These are phyloP conservation scores for Pygoscelis adeliae DNA, from an alignment of 2,113 vertebrate genomes.

Conservation along the genomic window DNA sequence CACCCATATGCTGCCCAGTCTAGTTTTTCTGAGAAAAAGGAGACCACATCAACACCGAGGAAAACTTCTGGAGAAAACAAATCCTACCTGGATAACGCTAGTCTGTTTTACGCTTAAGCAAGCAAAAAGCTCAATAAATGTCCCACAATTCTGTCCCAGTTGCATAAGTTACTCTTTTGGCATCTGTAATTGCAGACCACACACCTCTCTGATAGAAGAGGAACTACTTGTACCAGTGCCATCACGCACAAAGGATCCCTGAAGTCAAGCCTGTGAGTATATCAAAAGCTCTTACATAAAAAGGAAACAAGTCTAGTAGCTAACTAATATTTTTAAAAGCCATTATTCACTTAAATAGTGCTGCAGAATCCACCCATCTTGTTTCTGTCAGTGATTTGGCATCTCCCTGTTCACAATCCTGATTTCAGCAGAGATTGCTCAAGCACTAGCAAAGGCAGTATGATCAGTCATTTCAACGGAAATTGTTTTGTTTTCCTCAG, in stretches of 20 bases:
- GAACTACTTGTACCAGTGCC: neutral
- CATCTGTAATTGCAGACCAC: neutral
- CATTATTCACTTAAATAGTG: neutral
- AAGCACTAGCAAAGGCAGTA: neutral
- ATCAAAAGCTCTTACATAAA: neutral
- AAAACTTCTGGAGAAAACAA: neutral
- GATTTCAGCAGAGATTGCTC: neutral
- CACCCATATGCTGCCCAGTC: neutral
- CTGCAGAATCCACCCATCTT: neutral
- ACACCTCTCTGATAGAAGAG: neutral
- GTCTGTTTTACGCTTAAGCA: neutral
- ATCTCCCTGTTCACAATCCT: neutral
- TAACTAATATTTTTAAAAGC: neutral
- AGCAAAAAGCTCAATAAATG: neutral
- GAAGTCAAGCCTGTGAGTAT: neutral
- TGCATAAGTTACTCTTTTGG: neutral
- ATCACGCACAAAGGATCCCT: neutral
- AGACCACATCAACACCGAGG: neutral
- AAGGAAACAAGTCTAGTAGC: neutral
- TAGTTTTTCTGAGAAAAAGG: neutral
- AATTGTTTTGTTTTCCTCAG: neutral
- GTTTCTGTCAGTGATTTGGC: neutral
- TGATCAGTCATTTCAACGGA: neutral
- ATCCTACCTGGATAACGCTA: neutral
- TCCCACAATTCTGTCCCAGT: neutral